These are phyloP conservation scores for Bradypus variegatus DNA, from an alignment of 2,797 vertebrate species.

Conservation along the genomic window DNA sequence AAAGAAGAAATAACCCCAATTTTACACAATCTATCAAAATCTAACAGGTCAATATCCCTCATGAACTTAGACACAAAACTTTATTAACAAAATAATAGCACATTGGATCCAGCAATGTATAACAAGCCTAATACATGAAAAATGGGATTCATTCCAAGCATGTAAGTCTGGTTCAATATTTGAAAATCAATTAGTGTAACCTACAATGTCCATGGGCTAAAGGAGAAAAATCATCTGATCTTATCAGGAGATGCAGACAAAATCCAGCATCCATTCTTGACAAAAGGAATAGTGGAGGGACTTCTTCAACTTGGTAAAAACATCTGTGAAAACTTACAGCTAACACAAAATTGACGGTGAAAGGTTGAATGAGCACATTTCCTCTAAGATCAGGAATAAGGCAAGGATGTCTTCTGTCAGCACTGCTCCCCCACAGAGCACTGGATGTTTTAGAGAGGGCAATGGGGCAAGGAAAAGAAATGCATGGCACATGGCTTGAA, in stretches of 20 bases:
- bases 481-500: neutral
- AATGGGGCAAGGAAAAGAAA: neutral
- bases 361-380: neutral
- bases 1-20: neutral
- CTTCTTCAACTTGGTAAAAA: neutral
- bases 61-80: neutral
- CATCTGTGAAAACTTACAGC: no score
- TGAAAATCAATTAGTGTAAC: neutral
- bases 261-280: neutral
- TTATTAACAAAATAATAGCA: neutral
- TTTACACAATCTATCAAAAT: neutral
- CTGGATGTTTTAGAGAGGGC: neutral
- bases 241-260: neutral
- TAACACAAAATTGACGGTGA: neutral
- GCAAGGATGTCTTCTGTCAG: fast-evolving
- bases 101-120: neutral
- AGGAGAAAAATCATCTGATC: neutral
- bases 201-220: neutral
- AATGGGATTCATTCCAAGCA: no score
- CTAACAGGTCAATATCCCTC: neutral
- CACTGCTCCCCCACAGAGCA: fast-evolving
- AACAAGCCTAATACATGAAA: neutral
- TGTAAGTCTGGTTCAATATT: neutral
- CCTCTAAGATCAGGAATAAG: neutral
- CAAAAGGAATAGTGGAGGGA: neutral